Evolutionary conservation across 2,888 invertebrate species (phyloP).

Genomic region (Orchesellides sinensis): DNA sequence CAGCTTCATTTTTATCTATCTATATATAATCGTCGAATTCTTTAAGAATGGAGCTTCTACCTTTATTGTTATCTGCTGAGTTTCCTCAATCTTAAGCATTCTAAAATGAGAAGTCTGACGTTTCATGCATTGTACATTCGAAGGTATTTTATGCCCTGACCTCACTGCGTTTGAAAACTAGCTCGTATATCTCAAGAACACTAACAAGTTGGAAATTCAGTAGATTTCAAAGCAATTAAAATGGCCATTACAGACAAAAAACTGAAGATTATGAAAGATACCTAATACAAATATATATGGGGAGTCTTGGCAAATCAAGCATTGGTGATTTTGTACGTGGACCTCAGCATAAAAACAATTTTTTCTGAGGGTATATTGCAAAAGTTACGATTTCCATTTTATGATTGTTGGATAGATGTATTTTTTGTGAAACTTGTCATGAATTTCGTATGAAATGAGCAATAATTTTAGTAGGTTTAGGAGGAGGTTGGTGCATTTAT

Average conservation of each 20-base stretch:
- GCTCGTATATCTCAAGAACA: slow-evolving; percentile 42
- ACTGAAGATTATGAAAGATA: not conserved
- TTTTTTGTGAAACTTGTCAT: slow-evolving; percentile 33
- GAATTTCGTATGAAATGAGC: slow-evolving; percentile 51
- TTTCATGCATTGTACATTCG: not conserved
- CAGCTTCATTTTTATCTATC: too few species aligned
- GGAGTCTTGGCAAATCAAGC: slow-evolving; percentile 5
- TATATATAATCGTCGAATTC: too few species aligned
- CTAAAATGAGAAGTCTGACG: not conserved
- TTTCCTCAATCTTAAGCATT: slow-evolving; percentile 15
- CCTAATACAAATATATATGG: too few species aligned
- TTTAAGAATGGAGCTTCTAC: too few species aligned
- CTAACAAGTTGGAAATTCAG: slow-evolving; percentile 36
- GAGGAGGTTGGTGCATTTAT: not conserved
- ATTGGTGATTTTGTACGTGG: not conserved
- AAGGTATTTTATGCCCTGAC: not conserved
- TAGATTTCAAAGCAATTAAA: slow-evolving; percentile 47
- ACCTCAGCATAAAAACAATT: not conserved
- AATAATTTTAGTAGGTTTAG: slow-evolving; percentile 9
- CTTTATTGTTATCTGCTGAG: too few species aligned
- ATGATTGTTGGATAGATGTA: slow-evolving; percentile 15
- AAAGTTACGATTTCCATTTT: slow-evolving; percentile 38
- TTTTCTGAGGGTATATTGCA: not conserved
- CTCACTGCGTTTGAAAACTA: slow-evolving; percentile 17
- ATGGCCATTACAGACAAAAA: slow-evolving; percentile 10